Evolutionary conservation across 2,888 invertebrate species (phyloP).

Genomic region (Archips xylosteana): DNA sequence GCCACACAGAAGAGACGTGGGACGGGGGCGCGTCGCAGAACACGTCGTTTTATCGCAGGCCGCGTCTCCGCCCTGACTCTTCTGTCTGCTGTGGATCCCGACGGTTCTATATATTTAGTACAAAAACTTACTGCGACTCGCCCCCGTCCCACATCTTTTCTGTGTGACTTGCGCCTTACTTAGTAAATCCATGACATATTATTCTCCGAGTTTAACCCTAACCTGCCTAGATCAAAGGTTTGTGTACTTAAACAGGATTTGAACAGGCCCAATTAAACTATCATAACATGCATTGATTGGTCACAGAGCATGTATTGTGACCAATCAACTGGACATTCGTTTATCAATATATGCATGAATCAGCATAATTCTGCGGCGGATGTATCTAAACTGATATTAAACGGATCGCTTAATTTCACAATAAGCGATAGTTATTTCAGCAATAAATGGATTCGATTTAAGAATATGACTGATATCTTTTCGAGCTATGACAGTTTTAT

Average conservation of each 20-base stretch:
- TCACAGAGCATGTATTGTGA: constrained; percentile 53
- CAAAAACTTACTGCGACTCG: too few species aligned
- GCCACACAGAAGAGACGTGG: too few species aligned
- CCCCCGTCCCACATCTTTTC: too few species aligned
- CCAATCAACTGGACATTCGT: constrained; percentile 63
- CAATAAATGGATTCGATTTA: constrained; percentile 25
- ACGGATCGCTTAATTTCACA: not conserved
- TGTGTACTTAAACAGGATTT: constrained; percentile 28
- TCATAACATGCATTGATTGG: constrained; percentile 29
- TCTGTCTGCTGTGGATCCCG: too few species aligned
- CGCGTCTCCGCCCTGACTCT: too few species aligned
- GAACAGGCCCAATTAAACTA: constrained; percentile 31
- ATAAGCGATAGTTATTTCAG: constrained; percentile 54
- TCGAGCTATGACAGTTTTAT: too few species aligned
- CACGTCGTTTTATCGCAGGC: too few species aligned
- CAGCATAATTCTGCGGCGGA: constrained; percentile 70
- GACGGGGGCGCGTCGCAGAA: too few species aligned
- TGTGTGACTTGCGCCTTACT: too few species aligned
- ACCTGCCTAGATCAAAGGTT: not conserved
- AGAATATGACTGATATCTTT: too few species aligned
- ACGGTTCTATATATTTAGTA: too few species aligned
- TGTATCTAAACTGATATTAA: constrained; percentile 48
- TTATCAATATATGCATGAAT: constrained; percentile 62
- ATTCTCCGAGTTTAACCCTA: not conserved
- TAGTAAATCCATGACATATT: not conserved